Evolutionary conservation across 2,113 vertebrate genomes (phyloP), one percentile per base, ranked within the genome.

Genomic region (Chamaetylas fuelleborni): DNA sequence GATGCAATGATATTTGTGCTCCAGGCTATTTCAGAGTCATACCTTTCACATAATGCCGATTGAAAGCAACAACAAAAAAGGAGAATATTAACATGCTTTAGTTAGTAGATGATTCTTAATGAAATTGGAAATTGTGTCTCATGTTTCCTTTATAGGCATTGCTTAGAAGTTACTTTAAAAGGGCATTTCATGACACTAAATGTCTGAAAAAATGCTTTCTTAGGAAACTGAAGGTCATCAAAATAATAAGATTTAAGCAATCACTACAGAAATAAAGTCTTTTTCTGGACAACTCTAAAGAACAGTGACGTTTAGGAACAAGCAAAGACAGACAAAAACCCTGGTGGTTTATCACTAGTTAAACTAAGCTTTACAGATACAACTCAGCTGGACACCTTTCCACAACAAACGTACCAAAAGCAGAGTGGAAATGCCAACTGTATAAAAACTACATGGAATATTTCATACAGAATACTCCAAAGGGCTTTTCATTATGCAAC

Each of bases 401-500:
- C 67, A 88, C 42, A 45, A 38, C 18, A 73, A 58, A 18, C 0
- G 0, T 33, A 50, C 14, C 1, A 1, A 19, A 91, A 83, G 47
- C 0, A 56, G 38, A 83, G 64, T 58, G 72, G 83, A 86, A 85
- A 91, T 51, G 58, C 33, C 90, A 88, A 16, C 74, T 42, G 14
- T 18, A 22, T 17, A 90, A 78, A 29, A 85, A 24, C 77, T 90
- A 67, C 0, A 0, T 88, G 74, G 64, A 90, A 88, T 95, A 97
- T 79, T 97, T 96, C 66, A 96, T 90, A 96, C 81, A 96, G 88
- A 96, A 94, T 97, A 80, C 91, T 97, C 76, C 66, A 72, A 88
- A 86, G 38, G 92, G 80, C 88, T 97, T 96, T 98, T 97, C 69
- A 97, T 97, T 97, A 98, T 31, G 95, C 97, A 98, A 97, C 95